These are phyloP conservation scores for Pseudococcus viburni DNA, from an alignment of 2,888 invertebrate genomes.

Conservation along the genomic window DNA sequence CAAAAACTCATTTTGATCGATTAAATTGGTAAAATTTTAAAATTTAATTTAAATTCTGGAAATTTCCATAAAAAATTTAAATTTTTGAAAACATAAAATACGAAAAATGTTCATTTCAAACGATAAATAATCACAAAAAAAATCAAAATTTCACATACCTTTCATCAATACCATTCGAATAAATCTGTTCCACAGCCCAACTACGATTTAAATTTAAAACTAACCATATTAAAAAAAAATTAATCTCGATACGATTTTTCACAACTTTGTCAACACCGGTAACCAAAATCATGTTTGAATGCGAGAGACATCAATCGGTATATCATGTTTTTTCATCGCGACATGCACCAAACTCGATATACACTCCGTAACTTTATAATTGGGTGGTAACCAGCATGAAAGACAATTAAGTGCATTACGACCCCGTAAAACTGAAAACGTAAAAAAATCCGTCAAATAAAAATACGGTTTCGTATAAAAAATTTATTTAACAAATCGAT, in stretches of 20 bases:
- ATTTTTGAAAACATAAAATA: neutral
- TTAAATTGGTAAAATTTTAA: no score
- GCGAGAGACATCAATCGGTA: neutral
- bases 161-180: neutral
- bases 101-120: neutral
- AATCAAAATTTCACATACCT: neutral
- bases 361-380: neutral
- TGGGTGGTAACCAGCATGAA: neutral
- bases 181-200: neutral
- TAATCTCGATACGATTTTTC: neutral
- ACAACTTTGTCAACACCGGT: neutral
- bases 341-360: neutral
- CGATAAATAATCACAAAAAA: neutral
- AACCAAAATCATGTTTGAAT: conserved; percentile 12
- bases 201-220: neutral
- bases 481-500: neutral
- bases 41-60: no score
- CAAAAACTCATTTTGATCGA: no score
- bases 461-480: neutral
- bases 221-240: neutral
- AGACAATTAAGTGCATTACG: neutral
- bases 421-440: neutral
- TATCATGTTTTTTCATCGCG: conserved; percentile 2
- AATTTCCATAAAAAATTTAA: neutral
- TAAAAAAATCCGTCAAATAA: neutral